A percentile compares a stretch with the other conserved stretches of the same genome.
Evolutionary conservation across 2,888 invertebrate species (phyloP).

Genomic region (Helicoverpa assulta): DNA sequence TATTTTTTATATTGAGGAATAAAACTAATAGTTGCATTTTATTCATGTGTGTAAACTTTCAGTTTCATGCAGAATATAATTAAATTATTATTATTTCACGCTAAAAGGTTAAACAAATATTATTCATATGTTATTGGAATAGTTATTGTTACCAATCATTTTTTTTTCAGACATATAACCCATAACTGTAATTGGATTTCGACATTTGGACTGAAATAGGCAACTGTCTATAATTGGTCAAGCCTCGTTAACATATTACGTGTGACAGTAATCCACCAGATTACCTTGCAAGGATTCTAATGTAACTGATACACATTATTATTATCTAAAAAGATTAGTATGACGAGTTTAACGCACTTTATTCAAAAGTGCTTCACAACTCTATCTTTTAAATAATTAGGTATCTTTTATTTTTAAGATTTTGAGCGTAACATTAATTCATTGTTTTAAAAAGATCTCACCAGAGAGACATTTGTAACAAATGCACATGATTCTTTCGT

Average conservation of each 20-base stretch:
- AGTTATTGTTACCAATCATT: background rate
- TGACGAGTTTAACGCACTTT: background rate
- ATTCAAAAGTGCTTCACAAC: background rate
- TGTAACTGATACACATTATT: slow-evolving; percentile 13
- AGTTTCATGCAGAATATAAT: no score
- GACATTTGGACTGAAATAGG: slow-evolving; percentile 27
- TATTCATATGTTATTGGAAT: background rate
- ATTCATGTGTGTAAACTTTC: background rate
- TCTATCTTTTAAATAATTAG: no score
- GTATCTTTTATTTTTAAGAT: no score
- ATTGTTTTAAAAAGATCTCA: no score
- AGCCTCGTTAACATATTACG: slow-evolving; percentile 45
- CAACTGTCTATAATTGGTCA: slow-evolving; percentile 52
- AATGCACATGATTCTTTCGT: no score
- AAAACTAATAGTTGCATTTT: background rate
- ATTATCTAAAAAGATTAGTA: slow-evolving; percentile 9
- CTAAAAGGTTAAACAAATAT: background rate
- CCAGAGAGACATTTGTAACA: no score
- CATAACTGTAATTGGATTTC: slow-evolving; percentile 52
- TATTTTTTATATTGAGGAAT: background rate
- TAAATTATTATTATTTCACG: no score
- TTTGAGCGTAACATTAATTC: no score
- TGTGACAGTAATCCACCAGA: slow-evolving; percentile 42
- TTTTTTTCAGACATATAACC: slow-evolving; percentile 29
- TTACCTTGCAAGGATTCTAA: slow-evolving; percentile 45